phyloP scores from a whole-genome alignment of 2,113 vertebrate genomes.

The Cyanistes caeruleus region DNA sequence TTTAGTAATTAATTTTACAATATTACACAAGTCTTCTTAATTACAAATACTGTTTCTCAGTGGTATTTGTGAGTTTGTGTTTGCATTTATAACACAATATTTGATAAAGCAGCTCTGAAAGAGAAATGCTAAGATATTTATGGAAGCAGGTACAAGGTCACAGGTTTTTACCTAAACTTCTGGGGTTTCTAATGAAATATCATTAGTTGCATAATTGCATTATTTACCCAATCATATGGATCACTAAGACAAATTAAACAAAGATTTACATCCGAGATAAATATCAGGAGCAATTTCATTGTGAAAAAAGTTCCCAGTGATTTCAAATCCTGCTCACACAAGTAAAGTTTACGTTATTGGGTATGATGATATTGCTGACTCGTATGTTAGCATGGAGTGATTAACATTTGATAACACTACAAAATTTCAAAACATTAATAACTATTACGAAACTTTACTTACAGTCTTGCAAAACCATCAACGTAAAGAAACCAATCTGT shows the following conservation, averaged over 20 bases:
- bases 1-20: not conserved
- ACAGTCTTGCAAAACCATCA: constrained; percentile 6
- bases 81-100: not conserved
- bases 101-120: not conserved
- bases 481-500: not conserved
- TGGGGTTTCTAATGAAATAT: not conserved
- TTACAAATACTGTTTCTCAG: not conserved
- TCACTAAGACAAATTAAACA: not conserved
- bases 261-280: not conserved
- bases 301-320: not conserved
- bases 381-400: not conserved
- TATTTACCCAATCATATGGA: not conserved
- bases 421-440: constrained; percentile 5
- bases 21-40: not conserved
- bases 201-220: not conserved
- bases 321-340: not conserved
- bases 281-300: not conserved
- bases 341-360: not conserved
- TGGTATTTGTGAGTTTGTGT: not conserved
- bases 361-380: not conserved
- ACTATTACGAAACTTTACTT: not conserved
- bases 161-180: not conserved
- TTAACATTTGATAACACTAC: not conserved
- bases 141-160: not conserved
- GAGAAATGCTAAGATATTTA: not conserved